Base-by-base conservation (phyloP, 2,888 invertebrate species). In the Macrostomum cliftonense region DNA sequence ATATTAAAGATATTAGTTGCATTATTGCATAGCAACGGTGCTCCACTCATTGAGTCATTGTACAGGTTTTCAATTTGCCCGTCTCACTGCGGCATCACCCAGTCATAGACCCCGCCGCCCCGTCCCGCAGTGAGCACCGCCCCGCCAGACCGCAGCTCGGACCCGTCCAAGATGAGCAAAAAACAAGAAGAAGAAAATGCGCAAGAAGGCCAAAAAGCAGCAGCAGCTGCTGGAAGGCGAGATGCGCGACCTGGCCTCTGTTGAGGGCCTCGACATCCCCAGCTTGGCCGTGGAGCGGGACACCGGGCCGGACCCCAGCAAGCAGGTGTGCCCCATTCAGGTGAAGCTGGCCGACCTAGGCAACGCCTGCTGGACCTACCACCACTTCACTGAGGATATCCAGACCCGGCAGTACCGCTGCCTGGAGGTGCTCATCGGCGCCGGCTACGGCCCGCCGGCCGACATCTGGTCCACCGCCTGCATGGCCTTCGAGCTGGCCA, bases 391-490 rank as follows among this genome's bases (percentile, higher is more conserved):
- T 21, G 93, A 95, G 71, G 95, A 99, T 66, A 97, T 97, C 60
- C 95, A 97, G 74, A 97, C 97, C 2, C 77, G 95, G 53, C 97
- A 97, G 70, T 97, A 97, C 71, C 78, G 95, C 51, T 87, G 88
- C 50, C 74, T 95, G 53, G 97, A 97, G 74, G 97, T 97, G 11
- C 76, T 97, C 53, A 75, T 99, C 48, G 91, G 95, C 60, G 83
- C 89, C 42, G 91, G 88, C 0, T 97, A 97, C 71, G 88, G 85
- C 47, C 81, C 93, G 12, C 88, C 93, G 1, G 95, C 95, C 38
- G 97, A 97, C 68, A 89, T 97, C 58, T 99, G 97, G 97, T 93
- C 91, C 63, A 89, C 93, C 17, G 97, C 97, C 11, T 97, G 97
- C 66, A 93, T 99, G 91, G 95, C 95, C 40, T 97, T 99, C 72